phyloP scores from a whole-genome alignment of 2,113 vertebrate genomes.

The Clarias gariepinus region DNA sequence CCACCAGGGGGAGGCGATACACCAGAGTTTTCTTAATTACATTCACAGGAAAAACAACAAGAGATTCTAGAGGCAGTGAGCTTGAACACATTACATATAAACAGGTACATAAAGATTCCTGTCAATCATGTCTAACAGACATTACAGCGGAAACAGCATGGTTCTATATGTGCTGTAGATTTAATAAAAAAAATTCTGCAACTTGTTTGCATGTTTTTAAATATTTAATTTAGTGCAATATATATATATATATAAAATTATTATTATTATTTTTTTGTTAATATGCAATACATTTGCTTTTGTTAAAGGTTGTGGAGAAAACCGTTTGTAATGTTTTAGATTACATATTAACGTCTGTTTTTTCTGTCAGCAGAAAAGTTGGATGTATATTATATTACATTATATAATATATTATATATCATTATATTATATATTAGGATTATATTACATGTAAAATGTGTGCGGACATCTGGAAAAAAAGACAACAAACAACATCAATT shows the following conservation, averaged over 20 bases:
- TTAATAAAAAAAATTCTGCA: too few relatives aligned
- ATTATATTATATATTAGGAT: too few relatives aligned
- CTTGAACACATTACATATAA: neutral
- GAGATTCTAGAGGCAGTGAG: neutral
- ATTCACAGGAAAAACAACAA: neutral
- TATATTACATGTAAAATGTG: neutral
- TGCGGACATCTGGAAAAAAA: neutral
- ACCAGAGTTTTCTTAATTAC: neutral
- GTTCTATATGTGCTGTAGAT: neutral
- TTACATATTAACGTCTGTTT: too few relatives aligned
- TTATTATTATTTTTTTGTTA: neutral
- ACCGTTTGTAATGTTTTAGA: neutral
- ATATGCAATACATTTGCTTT: neutral
- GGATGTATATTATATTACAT: too few relatives aligned
- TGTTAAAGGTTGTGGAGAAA: neutral
- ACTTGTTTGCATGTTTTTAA: too few relatives aligned
- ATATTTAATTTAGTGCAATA: too few relatives aligned
- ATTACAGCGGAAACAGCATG: neutral
- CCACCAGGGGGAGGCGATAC: slow-evolving; percentile 59
- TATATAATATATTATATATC: too few relatives aligned
- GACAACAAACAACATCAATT: neutral
- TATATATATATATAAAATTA: too few relatives aligned
- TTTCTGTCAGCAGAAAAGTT: too few relatives aligned
- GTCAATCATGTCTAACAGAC: neutral
- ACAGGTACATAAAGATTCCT: neutral